Percentiles rank a stretch among this genome's conserved stretches.
Conservation (phyloP, 2,113 vertebrate genomes). For the Cnemophilus loriae region DNA sequence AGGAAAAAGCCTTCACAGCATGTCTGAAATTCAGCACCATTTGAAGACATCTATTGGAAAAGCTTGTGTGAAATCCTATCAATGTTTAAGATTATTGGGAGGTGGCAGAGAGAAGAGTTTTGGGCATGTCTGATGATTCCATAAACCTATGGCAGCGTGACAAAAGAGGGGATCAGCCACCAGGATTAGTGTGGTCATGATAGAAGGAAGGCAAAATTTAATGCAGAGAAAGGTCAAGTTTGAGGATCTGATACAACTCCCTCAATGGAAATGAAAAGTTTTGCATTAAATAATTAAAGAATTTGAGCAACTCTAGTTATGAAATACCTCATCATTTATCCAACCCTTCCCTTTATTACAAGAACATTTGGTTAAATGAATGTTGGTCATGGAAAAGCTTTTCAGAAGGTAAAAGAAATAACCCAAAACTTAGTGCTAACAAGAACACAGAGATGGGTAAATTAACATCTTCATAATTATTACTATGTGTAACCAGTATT, state of each 20-base stretch:
- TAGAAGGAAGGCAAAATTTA: background rate
- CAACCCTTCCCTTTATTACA: background rate
- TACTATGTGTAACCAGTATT: background rate
- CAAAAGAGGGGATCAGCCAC: background rate
- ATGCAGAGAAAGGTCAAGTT: background rate
- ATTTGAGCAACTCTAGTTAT: background rate
- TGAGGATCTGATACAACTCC: background rate
- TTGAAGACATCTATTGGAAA: constrained; percentile 20
- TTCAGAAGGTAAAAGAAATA: background rate
- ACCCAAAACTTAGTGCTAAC: background rate
- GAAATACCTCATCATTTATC: background rate
- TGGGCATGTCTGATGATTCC: background rate
- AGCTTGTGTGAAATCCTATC: constrained; percentile 34
- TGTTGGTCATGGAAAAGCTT: background rate
- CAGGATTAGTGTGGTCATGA: background rate
- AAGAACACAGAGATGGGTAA: background rate
- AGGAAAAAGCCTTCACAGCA: constrained; percentile 8
- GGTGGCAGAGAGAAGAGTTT: background rate
- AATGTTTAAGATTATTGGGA: background rate
- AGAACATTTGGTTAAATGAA: background rate
- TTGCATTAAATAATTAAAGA: background rate
- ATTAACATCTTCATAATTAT: background rate
- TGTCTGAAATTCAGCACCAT: background rate
- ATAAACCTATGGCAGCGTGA: constrained; percentile 5
- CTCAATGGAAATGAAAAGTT: background rate